phyloP scores from a whole-genome alignment of 2,888 invertebrate genomes.

The Sussaba pulchella region DNA sequence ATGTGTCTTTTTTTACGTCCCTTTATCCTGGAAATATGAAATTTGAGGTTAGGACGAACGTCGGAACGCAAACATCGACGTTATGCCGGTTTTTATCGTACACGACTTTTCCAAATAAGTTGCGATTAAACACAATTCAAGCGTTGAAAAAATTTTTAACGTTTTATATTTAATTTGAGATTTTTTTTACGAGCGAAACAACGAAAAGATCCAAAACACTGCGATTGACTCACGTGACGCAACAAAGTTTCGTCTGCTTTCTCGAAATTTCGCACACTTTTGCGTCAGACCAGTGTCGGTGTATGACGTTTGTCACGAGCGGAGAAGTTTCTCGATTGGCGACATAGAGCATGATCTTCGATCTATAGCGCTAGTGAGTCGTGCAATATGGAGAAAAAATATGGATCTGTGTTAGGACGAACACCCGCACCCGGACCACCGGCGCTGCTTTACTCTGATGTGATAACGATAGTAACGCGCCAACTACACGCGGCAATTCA shows the following conservation, averaged over 20 bases:
- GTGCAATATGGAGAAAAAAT: no score
- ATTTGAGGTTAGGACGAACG: conserved; percentile 1
- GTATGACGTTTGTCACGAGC: not conserved
- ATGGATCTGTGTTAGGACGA: no score
- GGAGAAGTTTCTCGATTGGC: not conserved
- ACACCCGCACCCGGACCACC: no score
- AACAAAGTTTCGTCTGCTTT: conserved; percentile 70
- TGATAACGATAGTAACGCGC: no score
- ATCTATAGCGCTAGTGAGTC: no score
- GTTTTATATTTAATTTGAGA: not conserved
- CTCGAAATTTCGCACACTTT: conserved; percentile 26
- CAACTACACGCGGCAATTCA: no score
- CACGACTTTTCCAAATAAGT: not conserved
- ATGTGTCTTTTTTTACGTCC: not conserved
- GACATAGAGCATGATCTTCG: no score
- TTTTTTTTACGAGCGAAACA: conserved; percentile 17
- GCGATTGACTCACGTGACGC: conserved; percentile 77
- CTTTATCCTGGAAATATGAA: not conserved
- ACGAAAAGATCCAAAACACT: conserved; percentile 22
- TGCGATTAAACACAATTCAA: not conserved
- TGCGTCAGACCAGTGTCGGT: not conserved
- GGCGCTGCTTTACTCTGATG: no score
- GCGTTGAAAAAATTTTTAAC: conserved; percentile 16
- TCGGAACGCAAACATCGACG: not conserved
- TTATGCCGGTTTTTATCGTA: not conserved